Evolutionary conservation across 2,113 vertebrate species (phyloP), one percentile per base, ranked within the genome.

Genomic region (Carettochelys insculpta): DNA sequence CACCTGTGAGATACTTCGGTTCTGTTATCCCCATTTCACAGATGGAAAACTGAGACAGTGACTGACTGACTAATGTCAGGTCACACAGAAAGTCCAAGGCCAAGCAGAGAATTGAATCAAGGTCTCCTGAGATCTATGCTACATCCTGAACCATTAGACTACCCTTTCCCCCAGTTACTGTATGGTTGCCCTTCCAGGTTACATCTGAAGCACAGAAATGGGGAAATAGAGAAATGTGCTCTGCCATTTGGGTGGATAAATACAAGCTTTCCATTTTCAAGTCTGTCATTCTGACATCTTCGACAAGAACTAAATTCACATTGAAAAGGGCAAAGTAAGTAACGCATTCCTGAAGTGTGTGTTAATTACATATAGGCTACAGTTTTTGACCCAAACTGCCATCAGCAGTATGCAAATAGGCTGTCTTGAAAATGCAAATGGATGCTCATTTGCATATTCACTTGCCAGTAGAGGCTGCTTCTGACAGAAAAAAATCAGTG

Each of bases 351-450:
- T 88, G 48, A 81, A 78, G 95, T 93, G 86, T 95, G 68, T 90
- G 88, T 83, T 95, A 90, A 91, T 97, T 96, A 92, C 75, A 95
- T n/a, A n/a, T n/a, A n/a, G n/a, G n/a, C n/a, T n/a, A n/a, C n/a
- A n/a, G n/a, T n/a, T n/a, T n/a, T n/a, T n/a, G n/a, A n/a, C n/a
- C n/a, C n/a, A n/a, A n/a, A n/a, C n/a, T n/a, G n/a, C n/a, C n/a
- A n/a, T n/a, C n/a, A n/a, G n/a, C n/a, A n/a, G n/a, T n/a, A n/a
- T n/a, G n/a, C n/a, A n/a, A n/a, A n/a, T n/a, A n/a, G n/a, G n/a
- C n/a, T n/a, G n/a, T n/a, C n/a, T n/a, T n/a, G n/a, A n/a, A n/a
- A n/a, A n/a, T n/a, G n/a, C n/a, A n/a, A n/a, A n/a, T n/a, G n/a
- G n/a, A n/a, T n/a, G n/a, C n/a, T n/a, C n/a, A n/a, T n/a, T n/a